Conservation (phyloP, 2,888 invertebrate genomes). For the Eumacrocentrus americanus region DNA sequence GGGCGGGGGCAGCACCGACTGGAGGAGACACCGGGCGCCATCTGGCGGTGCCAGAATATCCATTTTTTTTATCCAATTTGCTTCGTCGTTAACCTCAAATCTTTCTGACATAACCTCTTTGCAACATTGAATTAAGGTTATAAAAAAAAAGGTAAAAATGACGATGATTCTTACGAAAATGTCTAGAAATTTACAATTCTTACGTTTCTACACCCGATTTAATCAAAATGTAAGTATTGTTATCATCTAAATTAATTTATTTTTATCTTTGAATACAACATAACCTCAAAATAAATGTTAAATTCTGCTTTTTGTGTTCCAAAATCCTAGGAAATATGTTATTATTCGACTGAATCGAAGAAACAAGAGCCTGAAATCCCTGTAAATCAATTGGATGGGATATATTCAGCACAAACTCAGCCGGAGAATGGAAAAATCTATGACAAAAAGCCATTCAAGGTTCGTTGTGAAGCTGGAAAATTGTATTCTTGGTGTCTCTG, state of each 20-base stretch:
- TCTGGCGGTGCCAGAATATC: background rate
- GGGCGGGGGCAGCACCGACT: too few relatives aligned
- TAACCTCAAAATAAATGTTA: background rate
- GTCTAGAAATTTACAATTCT: background rate
- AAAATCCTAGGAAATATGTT: too few relatives aligned
- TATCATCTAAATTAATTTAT: background rate
- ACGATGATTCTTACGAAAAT: background rate
- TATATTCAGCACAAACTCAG: conserved; percentile 71
- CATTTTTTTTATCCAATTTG: background rate
- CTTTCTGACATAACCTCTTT: background rate
- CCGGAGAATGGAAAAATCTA: conserved; percentile 77
- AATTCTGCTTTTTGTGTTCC: background rate
- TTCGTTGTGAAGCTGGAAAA: conserved; percentile 72
- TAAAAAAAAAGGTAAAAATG: background rate
- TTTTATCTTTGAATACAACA: background rate
- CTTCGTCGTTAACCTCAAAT: background rate
- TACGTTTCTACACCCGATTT: background rate
- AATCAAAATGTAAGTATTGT: background rate
- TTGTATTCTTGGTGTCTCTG: conserved; percentile 85
- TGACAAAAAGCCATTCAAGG: conserved; percentile 88
- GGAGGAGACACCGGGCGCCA: too few relatives aligned
- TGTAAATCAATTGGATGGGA: conserved; percentile 68
- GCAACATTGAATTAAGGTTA: background rate
- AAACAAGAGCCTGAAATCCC: conserved; percentile 67
- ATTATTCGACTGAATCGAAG: conserved; percentile 1